Base-by-base conservation (phyloP, 2,797 vertebrate genomes). In the Morelia viridis region DNA sequence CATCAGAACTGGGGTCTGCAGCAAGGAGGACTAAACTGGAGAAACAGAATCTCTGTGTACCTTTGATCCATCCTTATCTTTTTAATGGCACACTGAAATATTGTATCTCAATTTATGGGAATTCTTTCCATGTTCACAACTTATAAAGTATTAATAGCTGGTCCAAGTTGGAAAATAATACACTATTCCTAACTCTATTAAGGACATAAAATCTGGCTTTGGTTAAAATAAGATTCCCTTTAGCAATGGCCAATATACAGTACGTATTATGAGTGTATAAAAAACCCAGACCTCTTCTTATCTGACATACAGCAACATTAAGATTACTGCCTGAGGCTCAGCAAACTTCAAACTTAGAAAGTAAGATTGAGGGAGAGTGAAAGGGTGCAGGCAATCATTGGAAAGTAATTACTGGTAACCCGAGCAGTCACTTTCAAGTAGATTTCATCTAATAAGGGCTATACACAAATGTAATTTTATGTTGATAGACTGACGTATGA, bases 161-260 rank as follows among this genome's bases (percentile, higher is more conserved):
- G 9, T 96, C 95, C 96, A 96, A 96, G 94, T 83, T 96, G 95
- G 96, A 96, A 97, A 97, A 97, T 96, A 97, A 97, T 96, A 96
- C 85, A 95, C 96, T 96, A 96, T 96, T 96, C 96, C 96, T 97
- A 96, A 96, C 96, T 96, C 95, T 95, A 95, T 96, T 96, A 97
- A 96, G 92, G 96, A 58, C 91, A 94, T 92, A 94, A 96, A 96
- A 96, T 97, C 96, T 97, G 97, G 97, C 95, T 97, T 97, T 92
- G 93, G 94, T 97, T 97, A 97, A 97, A 96, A 94, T 92, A 94
- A 94, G 92, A 95, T 96, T 95, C 95, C 96, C 94, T 96, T 96
- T 95, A 96, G 96, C 94, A 94, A 96, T 94, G 93, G 94, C 94
- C 94, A 95, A 90, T 96, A 96, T 95, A 96, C 93, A 95, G 94